Base-by-base conservation (phyloP, 53 echinoderm and acorn worm species). In the Arbacia lixula region DNA sequence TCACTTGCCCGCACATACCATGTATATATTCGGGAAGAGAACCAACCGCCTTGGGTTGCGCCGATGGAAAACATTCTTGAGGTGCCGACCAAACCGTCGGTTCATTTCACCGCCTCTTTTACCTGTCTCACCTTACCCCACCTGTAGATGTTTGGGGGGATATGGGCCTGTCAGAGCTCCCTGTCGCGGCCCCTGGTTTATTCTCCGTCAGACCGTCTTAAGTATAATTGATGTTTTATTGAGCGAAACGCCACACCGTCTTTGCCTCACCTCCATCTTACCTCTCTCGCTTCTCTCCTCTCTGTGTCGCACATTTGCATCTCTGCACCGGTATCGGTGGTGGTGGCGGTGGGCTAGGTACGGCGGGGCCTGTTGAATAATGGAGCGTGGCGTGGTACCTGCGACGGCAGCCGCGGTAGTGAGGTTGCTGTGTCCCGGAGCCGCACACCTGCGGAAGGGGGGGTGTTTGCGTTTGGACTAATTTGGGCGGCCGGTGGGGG, bases 191-290 rank as follows among this genome's bases (percentile, higher is more conserved):
- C 41, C 46, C 12, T 49, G 31, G 41, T 42, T 71, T 43, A 71
- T 28, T 25, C 46, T 41, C 41, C 4, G 6, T 29, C 30, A 71
- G 66, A 22, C 66, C 38, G 8, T 66, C 36, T 66, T 36, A 36
- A 66, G 46, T 71, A 71, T 71, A 71, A 71, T 71, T 71, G 71
- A 71, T 71, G 41, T 71, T 71, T 71, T 71, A 71, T 71, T 71
- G 71, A 71, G 49, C 43, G 71, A 49, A 71, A 71, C 29, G 42
- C 71, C 49, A 71, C 71, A 43, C 49, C 8, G 46, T 8, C 46
- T 46, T 14, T 46, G 36, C 19, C 33, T 4, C 66, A 24, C 26
- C 24, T 25, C 55, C 17, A 36, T 37, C 66, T 24, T 36, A 66
- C 66, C 66, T 9, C 4, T 21, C 24, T 22, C 56, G 21, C 37